These are phyloP conservation scores for Gila orcuttii DNA, from an alignment of 2,113 vertebrate species.

Conservation along the genomic window DNA sequence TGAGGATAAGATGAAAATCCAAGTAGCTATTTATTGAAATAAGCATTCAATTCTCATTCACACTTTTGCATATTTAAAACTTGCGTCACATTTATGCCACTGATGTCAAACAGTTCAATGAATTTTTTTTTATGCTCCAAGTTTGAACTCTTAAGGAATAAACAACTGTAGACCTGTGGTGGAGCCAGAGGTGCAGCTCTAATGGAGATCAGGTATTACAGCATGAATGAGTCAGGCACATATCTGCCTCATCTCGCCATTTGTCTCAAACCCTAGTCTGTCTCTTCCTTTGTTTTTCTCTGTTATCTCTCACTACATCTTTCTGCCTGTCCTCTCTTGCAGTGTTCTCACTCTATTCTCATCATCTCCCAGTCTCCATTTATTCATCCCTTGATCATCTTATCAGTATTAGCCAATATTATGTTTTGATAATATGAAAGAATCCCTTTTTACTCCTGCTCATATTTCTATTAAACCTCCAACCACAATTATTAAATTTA, in stretches of 20 bases:
- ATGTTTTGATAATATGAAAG: neutral
- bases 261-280: neutral
- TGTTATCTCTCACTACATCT: neutral
- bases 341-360: neutral
- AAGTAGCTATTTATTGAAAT: neutral
- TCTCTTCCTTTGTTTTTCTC: neutral
- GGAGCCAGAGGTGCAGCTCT: slow-evolving; percentile 12
- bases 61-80: neutral
- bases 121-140: neutral
- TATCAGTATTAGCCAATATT: neutral
- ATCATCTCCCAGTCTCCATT: neutral
- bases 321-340: slow-evolving; percentile 24
- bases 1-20: neutral
- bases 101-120: neutral
- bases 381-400: neutral
- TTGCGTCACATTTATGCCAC: neutral
- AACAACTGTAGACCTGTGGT: neutral
- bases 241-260: slow-evolving; percentile 32
- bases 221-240: slow-evolving; percentile 7
- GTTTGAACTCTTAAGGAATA: neutral
- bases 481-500: neutral
- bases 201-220: slow-evolving; percentile 38
- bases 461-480: neutral
- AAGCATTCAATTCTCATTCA: neutral
- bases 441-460: neutral